These are phyloP conservation scores for Mustela lutreola DNA, from an alignment of 2,113 vertebrate species.

Conservation along the genomic window DNA sequence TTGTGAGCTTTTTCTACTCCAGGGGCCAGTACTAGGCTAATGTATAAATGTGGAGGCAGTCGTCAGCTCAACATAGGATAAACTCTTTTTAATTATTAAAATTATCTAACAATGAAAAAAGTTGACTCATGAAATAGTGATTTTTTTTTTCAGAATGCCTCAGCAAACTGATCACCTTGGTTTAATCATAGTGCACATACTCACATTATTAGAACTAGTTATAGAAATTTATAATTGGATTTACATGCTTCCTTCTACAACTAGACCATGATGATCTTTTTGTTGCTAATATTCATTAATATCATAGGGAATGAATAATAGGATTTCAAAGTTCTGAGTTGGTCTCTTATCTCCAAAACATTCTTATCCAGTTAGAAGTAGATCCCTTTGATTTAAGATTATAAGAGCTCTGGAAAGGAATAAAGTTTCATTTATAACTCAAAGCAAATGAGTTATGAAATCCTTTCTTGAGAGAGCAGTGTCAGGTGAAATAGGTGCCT, in stretches of 20 bases:
- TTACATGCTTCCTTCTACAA: not conserved
- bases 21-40: not conserved
- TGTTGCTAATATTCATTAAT: constrained; percentile 6
- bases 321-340: not conserved
- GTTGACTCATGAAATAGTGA: not conserved
- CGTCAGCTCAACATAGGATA: not conserved
- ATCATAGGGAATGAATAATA: not conserved
- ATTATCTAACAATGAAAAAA: not conserved
- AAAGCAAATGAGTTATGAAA: constrained; percentile 35
- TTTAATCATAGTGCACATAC: not conserved
- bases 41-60: not conserved
- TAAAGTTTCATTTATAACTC: constrained; percentile 24
- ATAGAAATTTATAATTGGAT: constrained; percentile 4
- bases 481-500: not conserved
- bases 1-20: not conserved
- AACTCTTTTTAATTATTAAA: not conserved
- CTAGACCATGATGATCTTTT: not conserved
- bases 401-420: not conserved
- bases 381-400: constrained; percentile 1
- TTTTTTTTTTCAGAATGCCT: not conserved
- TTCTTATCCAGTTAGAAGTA: not conserved
- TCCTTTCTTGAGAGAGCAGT: not conserved
- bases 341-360: not conserved
- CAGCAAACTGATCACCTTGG: not conserved
- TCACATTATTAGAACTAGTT: not conserved